Evolutionary conservation across 2,797 vertebrate species (phyloP).

Genomic region (Danio kyathit): DNA sequence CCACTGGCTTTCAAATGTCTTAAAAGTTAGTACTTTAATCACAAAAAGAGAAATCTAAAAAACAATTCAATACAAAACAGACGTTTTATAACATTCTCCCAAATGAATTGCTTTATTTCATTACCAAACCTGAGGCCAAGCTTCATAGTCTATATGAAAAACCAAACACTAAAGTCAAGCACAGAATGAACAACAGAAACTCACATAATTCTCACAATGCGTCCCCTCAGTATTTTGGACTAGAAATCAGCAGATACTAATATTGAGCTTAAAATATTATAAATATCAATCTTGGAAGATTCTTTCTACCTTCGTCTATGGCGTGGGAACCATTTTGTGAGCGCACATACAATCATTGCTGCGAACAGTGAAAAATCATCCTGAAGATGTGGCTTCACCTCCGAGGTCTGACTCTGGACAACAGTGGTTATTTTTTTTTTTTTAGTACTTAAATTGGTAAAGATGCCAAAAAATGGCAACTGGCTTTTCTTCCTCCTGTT

Average conservation of each 20-base stretch:
- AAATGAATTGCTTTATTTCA: slow-evolving; percentile 70
- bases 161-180: slow-evolving; percentile 69
- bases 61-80: slow-evolving; percentile 53
- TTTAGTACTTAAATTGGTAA: slow-evolving; percentile 43
- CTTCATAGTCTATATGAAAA: slow-evolving; percentile 61
- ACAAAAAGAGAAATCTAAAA: slow-evolving; percentile 34
- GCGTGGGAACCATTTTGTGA: slow-evolving; percentile 20
- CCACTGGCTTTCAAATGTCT: slow-evolving; percentile 55
- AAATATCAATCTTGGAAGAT: slow-evolving; percentile 23
- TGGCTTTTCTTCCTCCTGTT: slow-evolving; percentile 63
- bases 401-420: slow-evolving; percentile 48
- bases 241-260: slow-evolving; percentile 1
- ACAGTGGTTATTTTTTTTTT: slow-evolving; percentile 52
- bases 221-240: neutral
- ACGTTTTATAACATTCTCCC: slow-evolving; percentile 66
- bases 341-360: slow-evolving; percentile 51
- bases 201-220: neutral
- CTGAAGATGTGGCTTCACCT: slow-evolving; percentile 52
- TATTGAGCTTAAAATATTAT: slow-evolving; percentile 3
- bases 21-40: slow-evolving; percentile 52
- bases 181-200: slow-evolving; percentile 22
- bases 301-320: slow-evolving; percentile 13
- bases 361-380: slow-evolving; percentile 55
- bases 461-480: slow-evolving; percentile 57
- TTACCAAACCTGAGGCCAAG: slow-evolving; percentile 73